Conservation (phyloP, 1,140 invertebrate genomes). For the Argopecten irradians region DNA sequence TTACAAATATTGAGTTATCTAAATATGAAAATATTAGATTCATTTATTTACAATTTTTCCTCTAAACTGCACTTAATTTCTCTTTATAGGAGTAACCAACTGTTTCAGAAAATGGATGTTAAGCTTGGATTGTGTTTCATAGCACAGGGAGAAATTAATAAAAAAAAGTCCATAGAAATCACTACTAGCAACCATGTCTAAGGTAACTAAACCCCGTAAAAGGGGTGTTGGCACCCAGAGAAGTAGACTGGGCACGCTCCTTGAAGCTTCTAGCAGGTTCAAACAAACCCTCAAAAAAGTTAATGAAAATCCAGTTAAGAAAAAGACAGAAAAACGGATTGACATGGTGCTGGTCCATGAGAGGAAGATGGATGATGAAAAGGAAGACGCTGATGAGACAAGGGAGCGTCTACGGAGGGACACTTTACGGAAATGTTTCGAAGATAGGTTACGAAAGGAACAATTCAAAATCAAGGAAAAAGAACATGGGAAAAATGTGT, state of each 20-base stretch:
- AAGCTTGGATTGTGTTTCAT: neutral
- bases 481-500: neutral
- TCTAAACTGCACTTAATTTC: too few relatives aligned
- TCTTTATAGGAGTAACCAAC: neutral
- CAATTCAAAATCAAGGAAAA: constrained; percentile 11
- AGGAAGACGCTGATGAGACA: neutral
- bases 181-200: neutral
- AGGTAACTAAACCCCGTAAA: neutral
- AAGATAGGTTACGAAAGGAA: neutral
- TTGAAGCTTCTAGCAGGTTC: neutral
- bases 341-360: neutral
- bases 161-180: neutral
- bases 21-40: too few relatives aligned
- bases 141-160: neutral
- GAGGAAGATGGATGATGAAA: neutral
- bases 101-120: neutral
- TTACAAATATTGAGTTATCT: too few relatives aligned
- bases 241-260: neutral
- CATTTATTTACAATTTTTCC: too few relatives aligned
- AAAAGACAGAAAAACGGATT: neutral
- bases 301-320: neutral
- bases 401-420: neutral
- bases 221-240: neutral
- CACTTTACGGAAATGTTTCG: neutral
- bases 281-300: constrained; percentile 2